These are phyloP conservation scores for Ia io DNA, from an alignment of 2,113 vertebrate species.

Conservation along the genomic window DNA sequence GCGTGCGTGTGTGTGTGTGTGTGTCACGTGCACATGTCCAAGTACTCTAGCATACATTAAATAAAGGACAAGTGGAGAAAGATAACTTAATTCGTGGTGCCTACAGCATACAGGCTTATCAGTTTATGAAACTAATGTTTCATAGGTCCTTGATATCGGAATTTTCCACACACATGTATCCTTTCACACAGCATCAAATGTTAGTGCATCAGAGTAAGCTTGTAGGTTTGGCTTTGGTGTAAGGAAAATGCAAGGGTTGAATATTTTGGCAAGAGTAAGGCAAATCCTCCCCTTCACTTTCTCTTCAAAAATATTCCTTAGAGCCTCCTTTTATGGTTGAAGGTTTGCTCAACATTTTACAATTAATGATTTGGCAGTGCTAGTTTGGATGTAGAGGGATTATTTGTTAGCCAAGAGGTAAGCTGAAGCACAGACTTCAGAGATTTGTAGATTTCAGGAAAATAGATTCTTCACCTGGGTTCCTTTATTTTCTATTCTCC, in stretches of 20 bases:
- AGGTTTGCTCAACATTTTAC: constrained; percentile 58
- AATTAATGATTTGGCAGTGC: constrained; percentile 58
- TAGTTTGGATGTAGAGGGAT: neutral
- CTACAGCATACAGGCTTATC: neutral
- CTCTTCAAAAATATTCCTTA: constrained; percentile 59
- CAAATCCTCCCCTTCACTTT: neutral
- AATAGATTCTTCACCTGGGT: neutral
- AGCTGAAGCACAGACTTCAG: constrained; percentile 30
- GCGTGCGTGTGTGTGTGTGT: neutral
- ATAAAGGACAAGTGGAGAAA: neutral
- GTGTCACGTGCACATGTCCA: neutral
- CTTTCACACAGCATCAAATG: neutral
- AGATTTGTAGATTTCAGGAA: constrained; percentile 36
- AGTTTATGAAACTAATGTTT: neutral
- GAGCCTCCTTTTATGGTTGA: constrained; percentile 45
- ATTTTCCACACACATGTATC: neutral
- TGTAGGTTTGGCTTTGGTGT: constrained; percentile 20
- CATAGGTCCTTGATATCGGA: neutral
- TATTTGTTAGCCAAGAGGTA: constrained; percentile 29
- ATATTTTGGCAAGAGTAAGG: constrained; percentile 34
- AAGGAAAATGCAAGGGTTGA: neutral
- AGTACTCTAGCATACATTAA: neutral
- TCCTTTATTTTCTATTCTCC: neutral
- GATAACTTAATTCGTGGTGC: neutral
- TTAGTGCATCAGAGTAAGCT: constrained; percentile 10